phyloP scores from a whole-genome alignment of 2,797 vertebrate species.

The Danio tinwini region DNA sequence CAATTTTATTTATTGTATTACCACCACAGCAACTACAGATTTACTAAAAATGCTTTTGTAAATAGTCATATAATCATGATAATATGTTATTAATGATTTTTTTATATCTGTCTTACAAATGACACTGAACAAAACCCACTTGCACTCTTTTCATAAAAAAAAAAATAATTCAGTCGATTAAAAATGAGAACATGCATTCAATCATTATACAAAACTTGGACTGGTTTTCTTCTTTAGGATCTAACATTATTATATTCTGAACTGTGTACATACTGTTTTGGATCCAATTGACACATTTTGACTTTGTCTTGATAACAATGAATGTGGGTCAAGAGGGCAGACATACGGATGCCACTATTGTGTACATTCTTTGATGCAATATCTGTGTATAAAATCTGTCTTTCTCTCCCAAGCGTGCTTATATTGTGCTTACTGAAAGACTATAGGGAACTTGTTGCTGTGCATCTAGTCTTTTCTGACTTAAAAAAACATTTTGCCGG shows the following conservation, averaged over 20 bases:
- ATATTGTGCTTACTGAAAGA: conserved; percentile 4
- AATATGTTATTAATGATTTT: neutral
- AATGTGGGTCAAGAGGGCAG: neutral
- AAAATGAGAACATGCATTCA: neutral
- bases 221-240: neutral
- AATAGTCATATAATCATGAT: neutral
- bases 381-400: neutral
- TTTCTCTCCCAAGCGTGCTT: neutral
- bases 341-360: neutral
- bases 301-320: neutral
- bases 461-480: conserved; percentile 32
- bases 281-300: neutral
- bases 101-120: neutral
- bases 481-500: neutral
- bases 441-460: neutral
- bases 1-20: too few relatives aligned
- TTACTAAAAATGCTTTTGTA: neutral
- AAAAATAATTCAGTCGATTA: neutral
- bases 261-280: neutral
- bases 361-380: neutral
- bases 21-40: too few relatives aligned
- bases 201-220: neutral
- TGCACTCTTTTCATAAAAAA: neutral
- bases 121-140: neutral
- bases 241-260: neutral